These are phyloP conservation scores for Scaptomyza cyrtandrae DNA, from an alignment of 2,888 invertebrate species.

Conservation along the genomic window DNA sequence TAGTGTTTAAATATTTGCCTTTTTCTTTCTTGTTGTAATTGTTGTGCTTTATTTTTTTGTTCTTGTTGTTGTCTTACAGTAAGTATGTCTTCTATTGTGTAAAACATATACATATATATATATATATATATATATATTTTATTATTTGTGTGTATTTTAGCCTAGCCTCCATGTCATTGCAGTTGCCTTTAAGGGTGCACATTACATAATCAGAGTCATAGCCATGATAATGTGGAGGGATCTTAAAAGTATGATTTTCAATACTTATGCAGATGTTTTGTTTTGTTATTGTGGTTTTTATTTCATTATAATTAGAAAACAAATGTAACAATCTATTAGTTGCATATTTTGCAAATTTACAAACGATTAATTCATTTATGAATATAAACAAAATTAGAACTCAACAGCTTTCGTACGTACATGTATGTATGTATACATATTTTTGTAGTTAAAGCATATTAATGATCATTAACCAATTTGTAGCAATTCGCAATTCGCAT, in stretches of 20 bases:
- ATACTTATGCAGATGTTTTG: too few species aligned
- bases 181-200: constrained; percentile 51
- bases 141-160: constrained; percentile 7
- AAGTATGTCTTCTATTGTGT: constrained; percentile 20
- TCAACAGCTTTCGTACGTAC: constrained; percentile 33
- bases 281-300: neutral
- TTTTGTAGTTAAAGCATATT: neutral
- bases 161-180: constrained; percentile 52
- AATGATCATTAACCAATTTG: neutral
- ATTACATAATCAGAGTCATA: constrained; percentile 18
- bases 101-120: neutral
- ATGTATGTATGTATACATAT: constrained; percentile 9
- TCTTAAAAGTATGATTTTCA: constrained; percentile 54
- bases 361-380: constrained; percentile 28
- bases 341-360: too few species aligned
- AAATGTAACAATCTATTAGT: constrained; percentile 51
- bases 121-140: constrained; percentile 1
- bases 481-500: constrained; percentile 2
- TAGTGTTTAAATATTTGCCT: too few species aligned
- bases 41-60: constrained; percentile 14
- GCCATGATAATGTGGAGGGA: constrained; percentile 48
- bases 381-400: constrained; percentile 31
- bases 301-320: constrained; percentile 42
- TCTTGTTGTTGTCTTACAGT: constrained; percentile 31
- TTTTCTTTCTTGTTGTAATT: constrained; percentile 7